Evolutionary conservation across 1,140 invertebrate genomes (phyloP), one percentile per base, ranked within the genome.

Genomic region (Panagrolaimus sp.): DNA sequence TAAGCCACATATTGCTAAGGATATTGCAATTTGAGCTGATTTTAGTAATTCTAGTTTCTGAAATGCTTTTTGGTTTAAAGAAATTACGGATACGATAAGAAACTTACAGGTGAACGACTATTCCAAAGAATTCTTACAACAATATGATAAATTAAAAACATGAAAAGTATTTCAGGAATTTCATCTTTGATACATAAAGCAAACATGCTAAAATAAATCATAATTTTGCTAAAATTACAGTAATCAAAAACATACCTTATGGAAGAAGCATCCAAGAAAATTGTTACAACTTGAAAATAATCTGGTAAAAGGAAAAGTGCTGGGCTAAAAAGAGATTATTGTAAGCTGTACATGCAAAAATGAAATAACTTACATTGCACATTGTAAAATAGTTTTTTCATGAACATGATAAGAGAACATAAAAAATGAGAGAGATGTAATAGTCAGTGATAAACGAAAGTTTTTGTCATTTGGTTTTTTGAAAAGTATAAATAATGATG

Each of bases 361-460:
- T n/a, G 9, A 42, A 9, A 11, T 20, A 66, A 85, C 85, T 84
- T 83, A 87, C 78, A 95, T 83, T 1, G 90, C 89, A 4, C 88
- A 89, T 9, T 98, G 84, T n/a, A 99, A 84, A 80, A 98, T 96
- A 9, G 89, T 90, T 85, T 98, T 98, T 83, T 98, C 96, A 84
- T 98, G 96, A 57, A 98, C 93, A 88, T 98, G 95, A 86, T 91
- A 98, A 23, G 94, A 96, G 84, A 97, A 96, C 9, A 98, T 84
- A 79, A 94, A 98, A 84, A 98, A 98, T 0, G 90, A 88, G 47
- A 98, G 82, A 0, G 93, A 90, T 2, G 89, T 89, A 84, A 68
- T 51, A 25, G 74, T 31, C 9, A 96, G 83, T 27, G 89, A 87
- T 38, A 91, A 83, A 23, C 91, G 80, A 84, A 98, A 94, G 78